Evolutionary conservation across 2,113 vertebrate genomes (phyloP).

Genomic region (Lepus americanus): DNA sequence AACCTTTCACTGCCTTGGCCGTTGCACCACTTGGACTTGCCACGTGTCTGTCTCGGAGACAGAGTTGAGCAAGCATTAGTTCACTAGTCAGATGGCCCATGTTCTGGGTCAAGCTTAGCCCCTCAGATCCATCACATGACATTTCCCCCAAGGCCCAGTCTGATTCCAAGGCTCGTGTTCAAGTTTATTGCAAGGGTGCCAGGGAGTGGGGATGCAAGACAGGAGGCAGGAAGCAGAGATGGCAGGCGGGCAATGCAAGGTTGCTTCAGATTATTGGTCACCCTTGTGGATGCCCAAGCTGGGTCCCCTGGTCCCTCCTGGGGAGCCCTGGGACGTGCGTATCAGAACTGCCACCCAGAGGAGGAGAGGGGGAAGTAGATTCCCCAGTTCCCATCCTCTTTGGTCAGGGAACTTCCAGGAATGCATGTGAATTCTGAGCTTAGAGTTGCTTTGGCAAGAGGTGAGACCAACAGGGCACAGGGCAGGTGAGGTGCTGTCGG

Average conservation of each 20-base stretch:
- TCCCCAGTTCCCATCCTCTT: fast-evolving
- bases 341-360: not conserved
- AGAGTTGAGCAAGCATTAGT: not conserved
- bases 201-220: not conserved
- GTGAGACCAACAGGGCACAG: not conserved
- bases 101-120: not conserved
- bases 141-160: not conserved
- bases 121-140: not conserved
- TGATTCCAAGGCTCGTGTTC: not conserved
- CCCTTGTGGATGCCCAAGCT: not conserved
- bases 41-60: fast-evolving
- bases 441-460: not conserved
- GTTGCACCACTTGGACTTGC: not conserved
- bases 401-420: not conserved
- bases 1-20: fast-evolving
- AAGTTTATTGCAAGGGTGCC: not conserved
- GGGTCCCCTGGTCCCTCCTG: not conserved
- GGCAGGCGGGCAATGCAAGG: not conserved
- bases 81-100: not conserved
- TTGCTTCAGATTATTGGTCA: too few species aligned
- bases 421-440: not conserved
- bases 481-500: not conserved
- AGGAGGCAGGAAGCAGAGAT: too few species aligned
- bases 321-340: fast-evolving
- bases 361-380: not conserved